phyloP scores from a whole-genome alignment of 2,797 vertebrate genomes.

The Discoglossus pictus region DNA sequence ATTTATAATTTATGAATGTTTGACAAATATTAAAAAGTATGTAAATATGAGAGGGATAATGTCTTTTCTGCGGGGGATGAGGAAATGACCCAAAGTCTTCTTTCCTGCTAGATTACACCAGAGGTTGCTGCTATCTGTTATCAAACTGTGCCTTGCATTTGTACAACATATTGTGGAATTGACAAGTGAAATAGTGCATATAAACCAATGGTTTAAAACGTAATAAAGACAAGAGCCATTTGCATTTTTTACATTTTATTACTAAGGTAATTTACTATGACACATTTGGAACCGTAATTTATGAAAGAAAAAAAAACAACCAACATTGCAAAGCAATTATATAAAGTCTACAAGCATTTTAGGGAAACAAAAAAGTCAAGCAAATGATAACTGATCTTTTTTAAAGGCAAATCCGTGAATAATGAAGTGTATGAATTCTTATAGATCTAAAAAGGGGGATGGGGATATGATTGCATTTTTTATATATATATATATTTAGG shows the following conservation, averaged over 20 bases:
- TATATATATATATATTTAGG: too few species aligned
- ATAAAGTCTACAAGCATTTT: constrained; percentile 68
- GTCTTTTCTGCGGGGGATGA: constrained; percentile 98
- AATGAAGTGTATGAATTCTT: neutral
- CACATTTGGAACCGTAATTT: constrained; percentile 82
- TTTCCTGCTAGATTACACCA: constrained; percentile 94
- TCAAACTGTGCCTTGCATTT: constrained; percentile 92
- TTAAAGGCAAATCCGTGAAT: constrained; percentile 53
- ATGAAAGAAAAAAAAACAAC: constrained; percentile 60
- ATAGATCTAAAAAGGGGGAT: neutral
- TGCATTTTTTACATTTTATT: constrained; percentile 94
- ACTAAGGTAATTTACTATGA: constrained; percentile 86
- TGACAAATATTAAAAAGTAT: constrained; percentile 99
- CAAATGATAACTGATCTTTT: constrained; percentile 75
- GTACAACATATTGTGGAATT: constrained; percentile 84
- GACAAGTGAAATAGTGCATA: constrained; percentile 98
- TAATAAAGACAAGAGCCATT: constrained; percentile 89
- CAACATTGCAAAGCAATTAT: constrained; percentile 80
- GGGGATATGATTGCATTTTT: too few species aligned
- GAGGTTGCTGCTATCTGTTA: constrained; percentile 84
- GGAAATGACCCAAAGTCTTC: constrained; percentile 98
- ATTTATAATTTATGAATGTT: constrained; percentile 99
- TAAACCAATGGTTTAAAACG: constrained; percentile 96
- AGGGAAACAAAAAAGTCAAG: constrained; percentile 68
- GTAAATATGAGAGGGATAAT: constrained; percentile 97